A percentile compares a stretch with the other conserved stretches of the same genome.
These are phyloP conservation scores for Peromyscus leucopus DNA, from an alignment of 2,113 vertebrate genomes.

Conservation along the genomic window DNA sequence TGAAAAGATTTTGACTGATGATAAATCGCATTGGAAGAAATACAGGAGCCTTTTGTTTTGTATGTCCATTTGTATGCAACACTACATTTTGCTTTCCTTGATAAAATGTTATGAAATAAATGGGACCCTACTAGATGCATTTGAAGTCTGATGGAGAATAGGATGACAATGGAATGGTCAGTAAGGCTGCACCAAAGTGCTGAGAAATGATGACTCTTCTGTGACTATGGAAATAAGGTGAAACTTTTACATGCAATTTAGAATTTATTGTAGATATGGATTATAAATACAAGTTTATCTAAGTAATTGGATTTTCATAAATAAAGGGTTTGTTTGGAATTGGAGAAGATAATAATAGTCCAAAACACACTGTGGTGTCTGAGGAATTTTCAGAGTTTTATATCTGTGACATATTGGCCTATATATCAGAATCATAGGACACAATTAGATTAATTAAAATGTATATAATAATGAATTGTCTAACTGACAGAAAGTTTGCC, in stretches of 20 bases:
- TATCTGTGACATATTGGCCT: neutral
- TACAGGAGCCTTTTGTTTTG: neutral
- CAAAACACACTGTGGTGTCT: neutral
- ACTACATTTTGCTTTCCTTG: neutral
- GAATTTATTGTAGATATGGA: neutral
- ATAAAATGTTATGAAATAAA: neutral
- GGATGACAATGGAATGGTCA: neutral
- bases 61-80: neutral
- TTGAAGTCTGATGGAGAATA: neutral
- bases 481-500: neutral
- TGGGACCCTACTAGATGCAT: neutral
- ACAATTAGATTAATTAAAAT: neutral
- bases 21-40: neutral
- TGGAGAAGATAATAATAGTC: neutral
- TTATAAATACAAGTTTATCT: no score
- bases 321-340: neutral
- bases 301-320: neutral
- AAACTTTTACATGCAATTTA: neutral
- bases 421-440: neutral
- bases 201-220: neutral
- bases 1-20: neutral
- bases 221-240: neutral
- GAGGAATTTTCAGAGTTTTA: neutral
- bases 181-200: neutral
- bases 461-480: neutral